Evolutionary conservation across 2,797 vertebrate species (phyloP), one percentile per base, ranked within the genome.

Genomic region (Dromococcyx pavoninus): DNA sequence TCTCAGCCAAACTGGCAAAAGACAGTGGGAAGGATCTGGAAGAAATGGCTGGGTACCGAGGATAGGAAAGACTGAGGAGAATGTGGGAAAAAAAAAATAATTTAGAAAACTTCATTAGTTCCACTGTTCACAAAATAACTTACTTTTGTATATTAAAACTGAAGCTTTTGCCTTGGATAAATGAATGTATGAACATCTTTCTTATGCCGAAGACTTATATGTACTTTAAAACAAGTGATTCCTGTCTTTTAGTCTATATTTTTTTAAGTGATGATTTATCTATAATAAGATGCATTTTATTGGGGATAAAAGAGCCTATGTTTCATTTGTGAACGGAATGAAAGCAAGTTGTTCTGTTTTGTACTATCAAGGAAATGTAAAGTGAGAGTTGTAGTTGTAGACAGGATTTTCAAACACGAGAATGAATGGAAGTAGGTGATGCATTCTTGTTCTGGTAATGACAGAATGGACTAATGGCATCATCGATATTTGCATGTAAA

Each of bases 1-100:
- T 93, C 84, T 89, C 78, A 94, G 94, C 92, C 96, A 96, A 92
- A 86, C 95, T 95, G 95, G 64, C 89, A 96, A 96, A 96, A 93
- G 94, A 80, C 92, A 93, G n/a, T 8, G 17, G 90, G 87, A 79
- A 91, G 60, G 48, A 87, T 75, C 33, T 89, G 89, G 60, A 91
- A 92, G 35, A 91, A 93, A 50, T 60, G 79, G 71, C 93, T 79
- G 57, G 85, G 56, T 60, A 81, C 43, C 25, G 30, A 72, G 21
- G 64, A 81, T 60, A 30, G 74, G 56, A 89, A 92, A 58, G 62
- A 79, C 58, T 69, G n/a, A 58, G 16, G 51, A 48, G 10, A 82
- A 70, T 9, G 22, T 32, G 50, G 50, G 25, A 44, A 56, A 86
- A 72, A 86, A 71, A 80, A 54, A 70, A 50, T 2, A 33, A 17